Base-by-base conservation (phyloP, 2,797 vertebrate species). In the Falco berigora region DNA sequence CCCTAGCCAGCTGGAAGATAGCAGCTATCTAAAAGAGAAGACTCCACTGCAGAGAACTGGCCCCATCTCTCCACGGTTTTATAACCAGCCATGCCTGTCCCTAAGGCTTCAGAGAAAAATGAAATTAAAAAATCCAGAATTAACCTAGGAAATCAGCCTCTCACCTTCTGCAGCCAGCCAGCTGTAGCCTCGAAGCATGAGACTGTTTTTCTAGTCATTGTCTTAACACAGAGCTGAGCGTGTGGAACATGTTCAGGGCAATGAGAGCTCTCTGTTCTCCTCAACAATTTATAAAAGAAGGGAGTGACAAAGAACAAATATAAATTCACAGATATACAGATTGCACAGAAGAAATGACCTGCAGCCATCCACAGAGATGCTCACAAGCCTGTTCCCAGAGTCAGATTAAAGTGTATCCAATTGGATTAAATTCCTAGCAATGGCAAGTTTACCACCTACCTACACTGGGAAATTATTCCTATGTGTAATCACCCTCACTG, bases 351-450 rank as follows among this genome's bases (percentile, higher is more conserved):
- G 46, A 94, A 92, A 80, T 40, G 4, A 80, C 53, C 72, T 89
- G 0, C 56, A 23, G 20, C 58, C 72, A 73, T 93, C 56, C 85
- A 82, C 40, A 75, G 61, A 96, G 78, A 91, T 66, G 42, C 36
- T 71, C 72, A 88, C 46, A 82, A 87, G 52, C 21, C 72, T 93
- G 23, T 75, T 92, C 73, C 34, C 78, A 94, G 68, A 64, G 78
- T 83, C 72, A 94, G 87, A 96, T 56, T 94, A 88, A 92, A 94
- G 85, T 66, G 59, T 92, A 86, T 86, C 89, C 87, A 92, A 94
- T 75, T 85, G 84, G 86, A 96, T 95, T 95, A 96, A 96, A 94
- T 71, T 80, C 91, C 84, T 82, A 96, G 89, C 91, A 96, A 93
- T 77, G 72, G 68, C 64, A 96, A 94, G 90, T 1, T 82, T 93